A percentile compares a stretch with the other conserved stretches of the same genome.
Evolutionary conservation across 2,888 invertebrate genomes (phyloP).

Genomic region (Dolichopus griseipennis): DNA sequence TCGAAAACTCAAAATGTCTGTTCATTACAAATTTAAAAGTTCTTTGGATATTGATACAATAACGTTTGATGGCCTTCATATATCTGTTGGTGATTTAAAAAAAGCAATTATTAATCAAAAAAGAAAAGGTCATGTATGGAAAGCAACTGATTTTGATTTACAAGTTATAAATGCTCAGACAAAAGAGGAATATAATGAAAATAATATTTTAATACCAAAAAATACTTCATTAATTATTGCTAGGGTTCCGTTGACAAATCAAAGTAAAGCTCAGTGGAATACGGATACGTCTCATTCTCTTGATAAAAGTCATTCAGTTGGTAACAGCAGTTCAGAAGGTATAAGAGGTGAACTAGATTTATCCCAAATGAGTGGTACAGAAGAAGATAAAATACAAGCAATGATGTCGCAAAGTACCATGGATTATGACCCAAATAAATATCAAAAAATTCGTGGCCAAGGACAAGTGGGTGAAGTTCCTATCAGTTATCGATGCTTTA

Average conservation of each 20-base stretch:
- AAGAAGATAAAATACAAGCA: constrained; percentile 94
- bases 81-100: constrained; percentile 91
- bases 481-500: constrained; percentile 84
- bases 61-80: constrained; percentile 93
- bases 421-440: constrained; percentile 94
- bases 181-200: constrained; percentile 91
- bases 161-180: constrained; percentile 96
- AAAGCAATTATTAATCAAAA: constrained; percentile 92
- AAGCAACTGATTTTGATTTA: constrained; percentile 89
- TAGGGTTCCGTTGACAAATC: constrained; percentile 75
- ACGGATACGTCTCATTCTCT: constrained; percentile 23
- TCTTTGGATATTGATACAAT: constrained; percentile 92
- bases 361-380: constrained; percentile 82
- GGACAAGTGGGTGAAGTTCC: constrained; percentile 86
- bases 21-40: constrained; percentile 98
- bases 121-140: constrained; percentile 60
- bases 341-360: constrained; percentile 63
- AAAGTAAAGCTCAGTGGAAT: constrained; percentile 71
- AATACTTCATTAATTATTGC: constrained; percentile 95
- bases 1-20: constrained; percentile 59
- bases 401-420: constrained; percentile 96
- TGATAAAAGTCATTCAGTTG: constrained; percentile 42
- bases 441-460: constrained; percentile 78
- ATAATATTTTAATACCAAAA: constrained; percentile 86
- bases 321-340: constrained; percentile 47